Evolutionary conservation across 2,113 vertebrate genomes (phyloP).

Genomic region (Prunella fulvescens): DNA sequence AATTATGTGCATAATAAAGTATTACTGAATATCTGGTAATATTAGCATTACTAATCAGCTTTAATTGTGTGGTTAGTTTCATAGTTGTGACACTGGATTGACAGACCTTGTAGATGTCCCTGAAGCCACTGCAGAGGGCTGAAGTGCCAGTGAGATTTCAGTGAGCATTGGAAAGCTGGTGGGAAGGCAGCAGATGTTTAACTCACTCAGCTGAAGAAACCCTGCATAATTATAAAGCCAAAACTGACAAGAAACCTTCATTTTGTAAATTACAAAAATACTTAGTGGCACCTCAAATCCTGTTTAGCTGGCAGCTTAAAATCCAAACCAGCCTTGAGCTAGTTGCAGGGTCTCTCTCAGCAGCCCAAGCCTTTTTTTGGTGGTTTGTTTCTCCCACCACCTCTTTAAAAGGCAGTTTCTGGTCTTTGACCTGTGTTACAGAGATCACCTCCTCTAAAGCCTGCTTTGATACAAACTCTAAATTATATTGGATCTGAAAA

Average conservation of each 20-base stretch:
- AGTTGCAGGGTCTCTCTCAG: not conserved
- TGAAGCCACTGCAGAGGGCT: not conserved
- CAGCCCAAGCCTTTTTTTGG: not conserved
- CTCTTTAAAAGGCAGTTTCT: not conserved
- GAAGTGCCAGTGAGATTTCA: not conserved
- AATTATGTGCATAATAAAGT: not conserved
- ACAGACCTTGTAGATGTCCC: not conserved
- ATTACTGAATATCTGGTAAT: not conserved
- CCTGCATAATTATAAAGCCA: not conserved
- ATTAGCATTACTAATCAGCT: not conserved
- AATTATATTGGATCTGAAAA: not conserved
- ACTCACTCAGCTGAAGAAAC: not conserved
- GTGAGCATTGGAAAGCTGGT: not conserved
- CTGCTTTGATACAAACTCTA: not conserved
- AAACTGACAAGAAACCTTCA: not conserved
- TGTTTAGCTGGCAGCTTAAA: not conserved
- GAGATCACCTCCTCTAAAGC: not conserved
- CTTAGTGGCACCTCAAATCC: not conserved
- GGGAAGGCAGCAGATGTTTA: not conserved
- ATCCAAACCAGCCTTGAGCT: not conserved
- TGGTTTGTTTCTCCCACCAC: not conserved
- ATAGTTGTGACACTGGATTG: not conserved
- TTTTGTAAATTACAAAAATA: not conserved
- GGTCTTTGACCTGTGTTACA: not conserved
- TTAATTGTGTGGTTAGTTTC: not conserved